Conservation (phyloP, 2,797 vertebrate species). For the Tachyglossus aculeatus region DNA sequence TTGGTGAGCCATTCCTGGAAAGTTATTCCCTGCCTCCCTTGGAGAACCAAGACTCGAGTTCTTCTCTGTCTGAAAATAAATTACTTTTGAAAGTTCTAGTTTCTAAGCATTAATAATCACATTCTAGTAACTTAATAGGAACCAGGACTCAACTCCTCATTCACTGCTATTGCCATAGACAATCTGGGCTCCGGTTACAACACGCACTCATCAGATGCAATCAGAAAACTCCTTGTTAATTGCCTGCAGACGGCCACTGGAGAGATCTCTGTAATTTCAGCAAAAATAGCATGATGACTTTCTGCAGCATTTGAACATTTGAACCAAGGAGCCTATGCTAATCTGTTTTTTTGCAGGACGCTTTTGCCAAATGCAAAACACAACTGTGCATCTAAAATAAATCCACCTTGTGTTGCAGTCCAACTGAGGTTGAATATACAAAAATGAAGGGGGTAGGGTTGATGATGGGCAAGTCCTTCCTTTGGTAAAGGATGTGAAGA, state of each 20-base stretch:
- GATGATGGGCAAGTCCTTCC: no score
- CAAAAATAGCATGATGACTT: neutral
- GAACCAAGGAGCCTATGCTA: no score
- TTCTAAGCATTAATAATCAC: neutral
- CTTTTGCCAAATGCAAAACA: no score
- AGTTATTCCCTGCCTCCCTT: neutral
- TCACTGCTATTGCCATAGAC: neutral
- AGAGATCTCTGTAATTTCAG: no score
- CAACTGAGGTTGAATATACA: no score
- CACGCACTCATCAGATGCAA: neutral
- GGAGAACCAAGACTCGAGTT: neutral
- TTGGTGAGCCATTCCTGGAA: neutral
- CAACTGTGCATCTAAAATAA: no score
- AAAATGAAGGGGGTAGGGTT: no score
- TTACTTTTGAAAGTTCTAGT: neutral
- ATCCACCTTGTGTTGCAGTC: no score
- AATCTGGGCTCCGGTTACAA: neutral
- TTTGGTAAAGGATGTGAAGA: no score
- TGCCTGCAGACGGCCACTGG: constrained; percentile 1
- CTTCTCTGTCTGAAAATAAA: neutral
- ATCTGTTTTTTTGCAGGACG: no score
- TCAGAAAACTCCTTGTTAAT: neutral
- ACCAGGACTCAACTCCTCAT: neutral
- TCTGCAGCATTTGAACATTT: neutral
- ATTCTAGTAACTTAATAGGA: neutral